Base-by-base conservation (phyloP, 2,888 invertebrate genomes). In the Eupithecia subumbrata region DNA sequence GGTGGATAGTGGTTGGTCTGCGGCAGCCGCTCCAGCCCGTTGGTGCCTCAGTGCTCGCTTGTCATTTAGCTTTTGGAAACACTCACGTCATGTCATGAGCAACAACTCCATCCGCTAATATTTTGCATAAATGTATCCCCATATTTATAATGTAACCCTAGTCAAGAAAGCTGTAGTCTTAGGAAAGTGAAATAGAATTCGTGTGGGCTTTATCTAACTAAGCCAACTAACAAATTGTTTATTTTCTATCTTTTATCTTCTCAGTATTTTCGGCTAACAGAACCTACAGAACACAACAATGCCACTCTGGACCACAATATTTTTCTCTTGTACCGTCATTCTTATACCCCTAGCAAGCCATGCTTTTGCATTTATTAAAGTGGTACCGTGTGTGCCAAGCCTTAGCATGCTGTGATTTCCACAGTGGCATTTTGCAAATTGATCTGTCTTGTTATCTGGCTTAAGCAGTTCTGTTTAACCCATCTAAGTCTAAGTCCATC, bases 371-470 rank as follows among this genome's bases (percentile, higher is more conserved):
- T 37, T 9, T 18, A 11, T 40, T 67, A 0, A n/a, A 67, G 3
- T 16, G 37, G 3, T 14, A 25, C 16, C 0, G 68, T 68, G 0
- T 45, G 40, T 25, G 8, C 1, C 40, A 25, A 25, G 43, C 68
- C 68, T 68, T 40, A 78, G 77, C 72, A 64, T 76, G 77, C 74
- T 76, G 66, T 66, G 66, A 67, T 40, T 40, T 67, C 40, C 5
- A 25, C 43, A 43, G 40, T 52, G 70, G 75, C 69, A 56, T 69
- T 73, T 67, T 72, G 77, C 74, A 72, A 77, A 77, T 77, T 77
- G 77, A 77, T 66, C 73, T 74, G 77, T 77, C 72, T 74, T 75
- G 73, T 75, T 77, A 76, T 64, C 76, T 37, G 64, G 25, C 60
- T 72, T 64, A 34, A 18, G 66, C 48, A 71, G 48, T 52, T 45